Evolutionary conservation across 2,797 vertebrate species (phyloP).

Genomic region (Nannoperca australis): DNA sequence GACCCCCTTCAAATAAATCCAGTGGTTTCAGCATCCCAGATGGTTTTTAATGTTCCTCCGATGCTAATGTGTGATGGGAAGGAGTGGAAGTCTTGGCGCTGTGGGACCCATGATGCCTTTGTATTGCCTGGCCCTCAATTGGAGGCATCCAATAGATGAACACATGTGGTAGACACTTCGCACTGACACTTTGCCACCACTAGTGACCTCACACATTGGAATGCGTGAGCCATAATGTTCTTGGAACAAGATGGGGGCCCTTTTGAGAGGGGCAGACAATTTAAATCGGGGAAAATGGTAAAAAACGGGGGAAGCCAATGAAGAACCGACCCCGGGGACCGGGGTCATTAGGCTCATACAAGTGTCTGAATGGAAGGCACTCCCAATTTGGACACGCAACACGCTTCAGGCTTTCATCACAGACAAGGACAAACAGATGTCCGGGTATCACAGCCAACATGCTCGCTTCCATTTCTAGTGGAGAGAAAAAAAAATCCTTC

Average conservation of each 20-base stretch:
- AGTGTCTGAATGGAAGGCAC: constrained; percentile 76
- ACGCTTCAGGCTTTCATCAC: constrained; percentile 75
- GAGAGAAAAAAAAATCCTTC: constrained; percentile 50
- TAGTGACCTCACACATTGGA: constrained; percentile 73
- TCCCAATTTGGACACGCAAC: constrained; percentile 78
- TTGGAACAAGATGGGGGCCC: constrained; percentile 57
- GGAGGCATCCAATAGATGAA: constrained; percentile 68
- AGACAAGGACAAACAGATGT: constrained; percentile 86
- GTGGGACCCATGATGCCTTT: constrained; percentile 67
- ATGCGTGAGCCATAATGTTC: constrained; percentile 74
- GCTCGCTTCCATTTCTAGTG: constrained; percentile 67
- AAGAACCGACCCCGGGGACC: constrained; percentile 65
- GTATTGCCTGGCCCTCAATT: constrained; percentile 58
- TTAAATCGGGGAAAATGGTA: constrained; percentile 71
- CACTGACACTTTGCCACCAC: constrained; percentile 64
- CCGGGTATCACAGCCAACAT: constrained; percentile 79
- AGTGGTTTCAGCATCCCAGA: constrained; percentile 74
- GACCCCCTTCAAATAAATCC: constrained; percentile 65
- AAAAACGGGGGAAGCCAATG: constrained; percentile 66
- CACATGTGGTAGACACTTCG: constrained; percentile 67
- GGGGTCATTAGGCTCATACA: constrained; percentile 80
- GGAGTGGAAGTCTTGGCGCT: constrained; percentile 60
- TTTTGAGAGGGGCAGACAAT: constrained; percentile 66
- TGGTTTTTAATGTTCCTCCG: constrained; percentile 76
- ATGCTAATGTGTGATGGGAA: constrained; percentile 71